Evolutionary conservation across 2,888 invertebrate genomes (phyloP), one percentile per base, ranked within the genome.

Genomic region (Leptopilina drosophilae): DNA sequence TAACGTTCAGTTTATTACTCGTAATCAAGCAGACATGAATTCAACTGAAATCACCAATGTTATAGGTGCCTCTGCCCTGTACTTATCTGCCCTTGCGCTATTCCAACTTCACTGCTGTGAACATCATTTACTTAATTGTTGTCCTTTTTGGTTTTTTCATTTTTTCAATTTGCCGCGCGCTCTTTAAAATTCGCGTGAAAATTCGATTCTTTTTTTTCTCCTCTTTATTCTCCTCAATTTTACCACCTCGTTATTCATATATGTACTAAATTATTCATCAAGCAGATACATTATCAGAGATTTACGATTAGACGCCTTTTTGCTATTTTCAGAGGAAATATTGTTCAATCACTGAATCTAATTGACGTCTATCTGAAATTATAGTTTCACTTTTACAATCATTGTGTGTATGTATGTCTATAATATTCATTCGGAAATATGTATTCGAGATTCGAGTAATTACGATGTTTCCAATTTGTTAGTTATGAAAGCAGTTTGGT

Each of bases 11-110:
- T 91, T 91, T 91, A 91, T 91, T 91, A 90, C 91, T 91, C 88
- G 90, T 90, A 91, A 91, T 91, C 91, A 91, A 90, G 91, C 89
- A 88, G 89, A 90, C 90, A 91, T 91, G 91, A 90, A 91, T 91
- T 89, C 89, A 88, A 87, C 87, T 90, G 88, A 90, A 91, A 91
- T 91, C 90, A 91, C 91, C 90, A 90, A 90, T 88, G 88, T 90
- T 89, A 87, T 85, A 86, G 85, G 84, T 80, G 78, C 82, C 80
- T 82, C 81, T 87, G 85, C 88, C 89, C 88, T 87, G 87, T 86
- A 87, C 88, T 89, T 88, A 88, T 87, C 87, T 86, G 81, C 65
- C 86, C 85, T 83, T 85, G 87, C 86, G 85, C 86, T 59, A 79
- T 77, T 85, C 82, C 5, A 59, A 5, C n/a, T 84, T 78, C 82